Conservation (phyloP, 2,797 vertebrate species). For the Synaphobranchus kaupii region DNA sequence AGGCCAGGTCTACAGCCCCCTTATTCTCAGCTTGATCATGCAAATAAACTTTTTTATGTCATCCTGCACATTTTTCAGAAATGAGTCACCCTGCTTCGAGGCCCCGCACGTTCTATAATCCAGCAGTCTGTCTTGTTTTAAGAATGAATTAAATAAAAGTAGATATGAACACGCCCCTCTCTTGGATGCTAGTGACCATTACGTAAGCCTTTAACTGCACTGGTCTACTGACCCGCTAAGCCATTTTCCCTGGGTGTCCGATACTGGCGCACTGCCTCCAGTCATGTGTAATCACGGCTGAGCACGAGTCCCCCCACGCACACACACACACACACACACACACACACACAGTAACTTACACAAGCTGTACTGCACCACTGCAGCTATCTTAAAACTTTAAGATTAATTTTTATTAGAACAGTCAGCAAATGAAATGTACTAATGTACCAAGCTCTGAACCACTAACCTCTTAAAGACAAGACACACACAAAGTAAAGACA, state of each 20-base stretch:
- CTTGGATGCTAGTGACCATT: not conserved
- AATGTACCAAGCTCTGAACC: not conserved
- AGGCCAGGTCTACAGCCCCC: conserved; percentile 1
- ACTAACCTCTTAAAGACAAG: not conserved
- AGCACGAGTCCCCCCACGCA: not conserved
- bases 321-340: too few species aligned
- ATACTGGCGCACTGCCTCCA: not conserved
- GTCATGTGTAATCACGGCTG: not conserved
- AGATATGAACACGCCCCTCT: conserved; percentile 8
- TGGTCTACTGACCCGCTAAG: not conserved
- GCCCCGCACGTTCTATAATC: conserved; percentile 6
- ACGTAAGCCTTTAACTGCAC: not conserved
- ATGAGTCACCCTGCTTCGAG: not conserved
- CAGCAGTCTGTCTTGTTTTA: conserved; percentile 16
- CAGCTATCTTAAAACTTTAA: not conserved
- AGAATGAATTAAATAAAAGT: conserved; percentile 13
- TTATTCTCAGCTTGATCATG: conserved; percentile 7
- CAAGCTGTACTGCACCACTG: too few species aligned
- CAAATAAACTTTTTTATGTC: conserved; percentile 17
- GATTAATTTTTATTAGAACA: not conserved
- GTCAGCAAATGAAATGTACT: not conserved
- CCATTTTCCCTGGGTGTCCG: not conserved
- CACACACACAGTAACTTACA: not conserved
- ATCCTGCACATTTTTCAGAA: not conserved
- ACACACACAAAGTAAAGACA: not conserved